Percentiles rank a stretch among this genome's conserved stretches.
Conservation (phyloP, 2,888 invertebrate genomes). For the Noctuana brunneofusca region DNA sequence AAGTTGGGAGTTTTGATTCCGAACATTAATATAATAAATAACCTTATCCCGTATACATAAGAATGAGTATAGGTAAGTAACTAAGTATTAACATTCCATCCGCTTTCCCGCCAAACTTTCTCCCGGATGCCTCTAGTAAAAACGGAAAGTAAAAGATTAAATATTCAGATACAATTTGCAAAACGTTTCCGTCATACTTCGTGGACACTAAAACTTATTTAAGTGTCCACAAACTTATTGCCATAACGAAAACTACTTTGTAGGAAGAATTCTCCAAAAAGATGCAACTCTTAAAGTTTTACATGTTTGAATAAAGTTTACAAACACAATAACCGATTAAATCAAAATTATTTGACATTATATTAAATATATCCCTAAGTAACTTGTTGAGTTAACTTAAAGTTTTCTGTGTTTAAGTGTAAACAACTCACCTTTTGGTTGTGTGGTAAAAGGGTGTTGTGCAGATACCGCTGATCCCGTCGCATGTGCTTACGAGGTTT, state of each 20-base stretch:
- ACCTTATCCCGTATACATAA: not conserved
- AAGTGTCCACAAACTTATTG: too few species aligned
- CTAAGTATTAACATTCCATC: not conserved
- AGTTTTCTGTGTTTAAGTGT: slow-evolving; percentile 1
- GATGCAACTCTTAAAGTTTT: too few species aligned
- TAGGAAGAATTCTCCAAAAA: too few species aligned
- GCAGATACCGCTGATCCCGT: slow-evolving; percentile 24
- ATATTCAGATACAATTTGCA: slow-evolving; percentile 5
- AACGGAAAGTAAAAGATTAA: slow-evolving; percentile 3
- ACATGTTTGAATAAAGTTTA: not conserved
- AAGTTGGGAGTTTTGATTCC: too few species aligned
- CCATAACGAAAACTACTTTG: too few species aligned
- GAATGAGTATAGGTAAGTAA: not conserved
- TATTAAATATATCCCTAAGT: not conserved
- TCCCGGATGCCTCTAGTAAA: slow-evolving; percentile 9
- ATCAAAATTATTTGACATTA: not conserved
- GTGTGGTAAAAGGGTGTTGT: not conserved
- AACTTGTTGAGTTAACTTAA: slow-evolving; percentile 12
- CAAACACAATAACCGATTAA: not conserved
- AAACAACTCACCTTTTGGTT: slow-evolving; percentile 16
- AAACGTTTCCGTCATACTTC: not conserved
- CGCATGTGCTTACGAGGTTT: slow-evolving; percentile 36
- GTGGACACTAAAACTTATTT: not conserved
- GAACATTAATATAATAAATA: too few species aligned
- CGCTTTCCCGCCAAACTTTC: slow-evolving; percentile 24